A percentile compares a stretch with the other conserved stretches of the same genome.
Conservation (phyloP, 2,797 vertebrate species). For the Enteromius mattozi region DNA sequence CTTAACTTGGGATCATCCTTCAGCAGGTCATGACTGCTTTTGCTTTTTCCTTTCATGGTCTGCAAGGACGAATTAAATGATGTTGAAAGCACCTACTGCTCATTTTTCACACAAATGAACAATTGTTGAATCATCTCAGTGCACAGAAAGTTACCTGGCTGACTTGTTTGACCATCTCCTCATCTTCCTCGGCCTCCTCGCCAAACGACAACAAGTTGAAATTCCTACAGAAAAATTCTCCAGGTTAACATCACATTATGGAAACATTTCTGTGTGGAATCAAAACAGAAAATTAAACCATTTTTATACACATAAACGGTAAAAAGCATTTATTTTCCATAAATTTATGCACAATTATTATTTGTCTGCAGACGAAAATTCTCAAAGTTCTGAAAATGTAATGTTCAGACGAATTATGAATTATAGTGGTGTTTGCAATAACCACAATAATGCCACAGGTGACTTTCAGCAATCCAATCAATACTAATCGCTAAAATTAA, state of each 20-base stretch:
- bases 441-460: neutral
- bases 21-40: slow-evolving; percentile 96
- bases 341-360: neutral
- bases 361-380: neutral
- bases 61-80: slow-evolving; percentile 65
- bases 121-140: neutral
- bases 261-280: neutral
- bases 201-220: slow-evolving; percentile 96
- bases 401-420: neutral
- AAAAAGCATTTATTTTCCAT: neutral
- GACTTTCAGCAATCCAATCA: neutral
- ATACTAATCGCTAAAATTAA: neutral
- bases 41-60: slow-evolving; percentile 95
- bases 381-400: neutral
- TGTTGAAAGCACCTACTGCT: neutral
- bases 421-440: neutral
- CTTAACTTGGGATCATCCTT: slow-evolving; percentile 94
- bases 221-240: slow-evolving; percentile 79
- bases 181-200: slow-evolving; percentile 95
- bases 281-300: neutral
- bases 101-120: neutral
- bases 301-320: neutral
- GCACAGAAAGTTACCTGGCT: slow-evolving; percentile 84
- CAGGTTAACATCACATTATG: neutral
- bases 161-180: slow-evolving; percentile 87